phyloP scores from a whole-genome alignment of 2,888 invertebrate species.

The Agrotis puta region DNA sequence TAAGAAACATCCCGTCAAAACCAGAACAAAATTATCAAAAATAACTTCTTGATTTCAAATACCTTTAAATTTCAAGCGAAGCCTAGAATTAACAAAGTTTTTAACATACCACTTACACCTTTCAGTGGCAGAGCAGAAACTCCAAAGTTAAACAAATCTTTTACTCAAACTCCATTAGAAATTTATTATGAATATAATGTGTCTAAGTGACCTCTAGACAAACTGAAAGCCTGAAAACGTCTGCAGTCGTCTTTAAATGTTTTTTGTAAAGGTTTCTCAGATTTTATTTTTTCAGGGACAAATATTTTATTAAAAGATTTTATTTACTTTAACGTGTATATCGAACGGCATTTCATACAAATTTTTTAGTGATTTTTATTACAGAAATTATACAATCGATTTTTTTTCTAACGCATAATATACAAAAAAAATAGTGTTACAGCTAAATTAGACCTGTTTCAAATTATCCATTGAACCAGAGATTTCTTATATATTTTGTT shows the following conservation, averaged over 20 bases:
- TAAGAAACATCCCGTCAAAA: not conserved
- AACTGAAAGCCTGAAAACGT: slow-evolving; percentile 8
- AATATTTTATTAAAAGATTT: slow-evolving; percentile 13
- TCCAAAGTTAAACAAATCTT: slow-evolving; percentile 46
- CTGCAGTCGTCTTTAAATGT: slow-evolving; percentile 36
- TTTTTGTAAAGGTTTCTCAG: slow-evolving; percentile 29
- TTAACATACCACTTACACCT: slow-evolving; percentile 17
- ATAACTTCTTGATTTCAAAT: not conserved
- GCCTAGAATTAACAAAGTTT: slow-evolving; percentile 46
- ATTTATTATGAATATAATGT: slow-evolving; percentile 43
- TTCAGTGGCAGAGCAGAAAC: slow-evolving; percentile 34
- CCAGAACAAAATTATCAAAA: slow-evolving; percentile 1
- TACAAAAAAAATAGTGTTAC: too few species aligned
- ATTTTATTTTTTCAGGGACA: not conserved
- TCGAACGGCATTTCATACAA: too few species aligned
- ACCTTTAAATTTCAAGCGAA: not conserved
- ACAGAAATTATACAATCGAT: too few species aligned
- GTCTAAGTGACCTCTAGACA: slow-evolving; percentile 54
- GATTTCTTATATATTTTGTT: too few species aligned
- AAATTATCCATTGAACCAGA: too few species aligned
- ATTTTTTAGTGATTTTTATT: too few species aligned
- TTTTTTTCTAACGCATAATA: too few species aligned
- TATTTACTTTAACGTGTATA: slow-evolving; percentile 2
- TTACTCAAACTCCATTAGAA: slow-evolving; percentile 44
- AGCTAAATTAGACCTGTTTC: too few species aligned